A percentile compares a stretch with the other conserved stretches of the same genome.
phyloP scores from a whole-genome alignment of 2,113 vertebrate genomes.

The Labeo catla region DNA sequence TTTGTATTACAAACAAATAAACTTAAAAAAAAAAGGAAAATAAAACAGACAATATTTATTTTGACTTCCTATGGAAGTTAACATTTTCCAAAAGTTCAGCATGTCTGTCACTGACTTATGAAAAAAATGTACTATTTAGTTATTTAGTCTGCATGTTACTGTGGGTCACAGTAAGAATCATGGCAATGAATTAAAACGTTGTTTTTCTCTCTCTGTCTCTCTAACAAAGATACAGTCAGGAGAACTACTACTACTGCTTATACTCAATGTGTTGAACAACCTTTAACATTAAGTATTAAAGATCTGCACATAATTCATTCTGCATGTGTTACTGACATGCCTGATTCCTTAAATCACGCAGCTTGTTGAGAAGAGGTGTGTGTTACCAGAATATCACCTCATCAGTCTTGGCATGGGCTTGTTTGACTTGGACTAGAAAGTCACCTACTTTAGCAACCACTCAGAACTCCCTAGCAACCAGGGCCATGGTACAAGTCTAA shows the following conservation, averaged over 20 bases:
- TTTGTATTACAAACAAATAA: no score
- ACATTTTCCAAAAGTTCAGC: no score
- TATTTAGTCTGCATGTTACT: no score
- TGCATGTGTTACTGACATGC: neutral
- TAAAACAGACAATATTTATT: no score
- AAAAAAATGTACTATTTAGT: no score
- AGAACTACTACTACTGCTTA: neutral
- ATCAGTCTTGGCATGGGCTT: neutral
- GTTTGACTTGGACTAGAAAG: neutral
- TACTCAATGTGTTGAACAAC: neutral
- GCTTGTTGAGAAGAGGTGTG: neutral
- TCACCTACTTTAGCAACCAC: neutral
- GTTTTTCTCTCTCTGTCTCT: neutral
- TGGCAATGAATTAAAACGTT: no score
- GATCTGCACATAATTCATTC: neutral
- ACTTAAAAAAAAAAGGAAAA: no score
- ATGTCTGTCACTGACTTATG: no score
- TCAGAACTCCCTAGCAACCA: slow-evolving; percentile 3
- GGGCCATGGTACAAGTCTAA: neutral
- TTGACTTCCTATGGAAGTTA: no score
- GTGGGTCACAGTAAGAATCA: no score
- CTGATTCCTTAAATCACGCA: neutral
- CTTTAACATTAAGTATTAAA: neutral
- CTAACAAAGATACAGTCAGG: neutral
- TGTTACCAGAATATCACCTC: slow-evolving; percentile 7